phyloP scores from a whole-genome alignment of 2,888 invertebrate genomes.

The Polydrusus cervinus region DNA sequence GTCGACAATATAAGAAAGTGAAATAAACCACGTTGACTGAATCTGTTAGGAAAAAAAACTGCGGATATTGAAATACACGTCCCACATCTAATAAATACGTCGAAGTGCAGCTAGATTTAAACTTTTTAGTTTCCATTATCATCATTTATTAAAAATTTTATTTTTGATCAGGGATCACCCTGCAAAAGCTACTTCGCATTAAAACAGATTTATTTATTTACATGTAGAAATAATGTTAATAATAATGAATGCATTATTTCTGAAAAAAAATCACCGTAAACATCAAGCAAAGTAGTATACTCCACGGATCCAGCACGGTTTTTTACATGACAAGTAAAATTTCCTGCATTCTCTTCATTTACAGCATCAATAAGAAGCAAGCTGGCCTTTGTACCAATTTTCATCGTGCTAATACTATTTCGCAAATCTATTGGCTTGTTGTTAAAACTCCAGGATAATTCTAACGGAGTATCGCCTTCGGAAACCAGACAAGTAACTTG shows the following conservation, averaged over 20 bases:
- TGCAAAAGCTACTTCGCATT: background rate
- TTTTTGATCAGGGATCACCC: too few species aligned
- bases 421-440: slow-evolving; percentile 68
- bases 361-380: slow-evolving; percentile 69
- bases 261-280: slow-evolving; percentile 65
- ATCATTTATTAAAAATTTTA: too few species aligned
- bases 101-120: too few species aligned
- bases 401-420: slow-evolving; percentile 66
- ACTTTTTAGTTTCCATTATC: too few species aligned
- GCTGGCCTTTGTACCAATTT: slow-evolving; percentile 72
- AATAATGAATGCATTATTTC: slow-evolving; percentile 21
- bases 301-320: slow-evolving; percentile 68
- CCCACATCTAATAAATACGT: too few species aligned
- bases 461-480: slow-evolving; percentile 75
- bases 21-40: too few species aligned
- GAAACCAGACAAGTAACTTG: slow-evolving; percentile 81
- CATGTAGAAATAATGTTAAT: slow-evolving; percentile 5
- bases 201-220: slow-evolving; percentile 25
- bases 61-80: too few species aligned
- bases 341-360: slow-evolving; percentile 68
- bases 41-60: too few species aligned
- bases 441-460: slow-evolving; percentile 75
- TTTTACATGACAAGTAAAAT: slow-evolving; percentile 70
- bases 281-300: slow-evolving; percentile 67
- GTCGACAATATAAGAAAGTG: too few species aligned